Percentiles rank a stretch among this genome's conserved stretches.
These are phyloP conservation scores for Neosilurus hyrtlii DNA, from an alignment of 2,797 vertebrate species.

Conservation along the genomic window DNA sequence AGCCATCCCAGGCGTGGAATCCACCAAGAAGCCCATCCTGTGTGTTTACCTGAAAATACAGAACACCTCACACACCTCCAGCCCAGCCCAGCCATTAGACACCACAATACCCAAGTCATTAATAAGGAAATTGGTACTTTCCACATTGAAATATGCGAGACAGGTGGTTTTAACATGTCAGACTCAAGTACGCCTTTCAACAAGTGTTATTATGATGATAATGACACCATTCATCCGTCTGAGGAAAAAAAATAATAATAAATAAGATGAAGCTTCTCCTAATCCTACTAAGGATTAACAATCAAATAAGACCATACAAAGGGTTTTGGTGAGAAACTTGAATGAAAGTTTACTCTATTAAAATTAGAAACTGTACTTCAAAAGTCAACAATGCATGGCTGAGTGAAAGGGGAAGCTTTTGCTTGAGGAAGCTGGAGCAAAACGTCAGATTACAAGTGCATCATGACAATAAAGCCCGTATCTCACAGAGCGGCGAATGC, in stretches of 20 bases:
- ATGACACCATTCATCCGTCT: background rate
- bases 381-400: constrained; percentile 26
- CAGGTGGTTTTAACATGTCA: background rate
- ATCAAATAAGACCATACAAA: background rate
- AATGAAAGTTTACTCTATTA: constrained; percentile 56
- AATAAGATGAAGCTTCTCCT: background rate
- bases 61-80: constrained; percentile 1
- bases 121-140: constrained; percentile 19
- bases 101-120: background rate
- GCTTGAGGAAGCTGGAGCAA: constrained; percentile 2
- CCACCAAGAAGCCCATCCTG: constrained; percentile 38
- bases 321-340: constrained; percentile 16
- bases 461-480: background rate
- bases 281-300: background rate
- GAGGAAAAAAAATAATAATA: background rate
- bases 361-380: constrained; percentile 50
- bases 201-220: background rate
- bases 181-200: background rate
- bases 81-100: background rate
- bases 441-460: constrained; percentile 24
- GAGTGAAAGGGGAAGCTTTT: constrained; percentile 13
- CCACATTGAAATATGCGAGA: background rate
- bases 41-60: constrained; percentile 1
- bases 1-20: constrained; percentile 35
- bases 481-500: too few species aligned